Evolutionary conservation across 2,888 invertebrate species (phyloP), one percentile per base, ranked within the genome.

Genomic region (Zygothrica quintamaculata): DNA sequence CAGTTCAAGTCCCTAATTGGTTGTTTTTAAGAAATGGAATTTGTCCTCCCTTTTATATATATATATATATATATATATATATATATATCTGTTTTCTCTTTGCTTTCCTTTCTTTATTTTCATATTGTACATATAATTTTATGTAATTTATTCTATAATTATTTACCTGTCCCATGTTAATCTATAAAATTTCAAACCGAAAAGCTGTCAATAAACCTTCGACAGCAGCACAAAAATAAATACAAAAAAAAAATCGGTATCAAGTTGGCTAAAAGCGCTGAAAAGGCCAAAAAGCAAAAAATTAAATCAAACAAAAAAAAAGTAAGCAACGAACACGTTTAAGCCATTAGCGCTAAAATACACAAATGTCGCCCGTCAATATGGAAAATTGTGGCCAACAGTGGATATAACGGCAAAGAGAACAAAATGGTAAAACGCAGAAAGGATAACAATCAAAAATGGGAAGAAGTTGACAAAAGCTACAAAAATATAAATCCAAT

Each of bases 271-370:
- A 25, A 43, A 57, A 25, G 29, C 3, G 43, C 34, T 33, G 43
- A 48, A 75, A 70, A 31, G 39, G 50, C 48, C 51, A 59, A 84
- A 74, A 47, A 46, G 15, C 39, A 53, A 51, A 34, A 52, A n/a
- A n/a, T n/a, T n/a, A n/a, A n/a, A n/a, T n/a, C n/a, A n/a, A 43
- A 56, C 37, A 31, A 70, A 65, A 52, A 50, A 65, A 22, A 22
- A 22, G 5, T 22, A n/a, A n/a, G 47, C 65, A 65, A 64, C 40
- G 39, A 76, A 82, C 82, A 82, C 60, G 85, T 74, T 80, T 74
- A 80, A 84, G 84, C 82, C 82, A 82, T 82, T 82, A 82, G 84
- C 77, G 77, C 18, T 61, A 43, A 68, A 39, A 74, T 66, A 55
- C 42, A 61, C 67, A 76, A 77, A 71, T 76, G 75, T 70, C 33